These are phyloP conservation scores for Pampus argenteus DNA, from an alignment of 2,797 vertebrate species.

Conservation along the genomic window DNA sequence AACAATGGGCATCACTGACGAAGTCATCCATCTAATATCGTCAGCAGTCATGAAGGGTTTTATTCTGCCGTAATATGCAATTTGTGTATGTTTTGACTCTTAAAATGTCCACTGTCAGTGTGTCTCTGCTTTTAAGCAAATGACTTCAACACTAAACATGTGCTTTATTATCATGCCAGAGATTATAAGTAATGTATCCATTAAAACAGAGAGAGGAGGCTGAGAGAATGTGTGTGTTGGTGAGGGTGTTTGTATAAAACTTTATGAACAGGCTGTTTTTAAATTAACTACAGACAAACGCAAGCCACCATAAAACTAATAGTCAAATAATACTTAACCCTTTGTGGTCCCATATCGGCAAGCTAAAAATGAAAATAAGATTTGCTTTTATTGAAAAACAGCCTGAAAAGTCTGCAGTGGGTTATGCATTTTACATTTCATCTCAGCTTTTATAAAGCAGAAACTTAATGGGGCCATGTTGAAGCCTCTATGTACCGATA, in stretches of 20 bases:
- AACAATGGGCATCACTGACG: slow-evolving; percentile 33
- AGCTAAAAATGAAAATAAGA: background rate
- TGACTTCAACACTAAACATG: slow-evolving; percentile 20
- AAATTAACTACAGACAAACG: slow-evolving; percentile 22
- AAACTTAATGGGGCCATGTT: background rate
- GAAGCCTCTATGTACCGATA: background rate
- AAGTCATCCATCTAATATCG: slow-evolving; percentile 20
- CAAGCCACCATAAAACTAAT: background rate
- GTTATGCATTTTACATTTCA: background rate
- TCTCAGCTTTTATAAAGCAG: background rate
- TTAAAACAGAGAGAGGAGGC: slow-evolving; percentile 18
- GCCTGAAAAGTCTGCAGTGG: background rate
- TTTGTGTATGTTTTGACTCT: background rate
- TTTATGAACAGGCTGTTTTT: slow-evolving; percentile 14
- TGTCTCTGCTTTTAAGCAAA: background rate
- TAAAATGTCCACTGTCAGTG: slow-evolving; percentile 2
- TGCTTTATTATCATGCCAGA: slow-evolving; percentile 35
- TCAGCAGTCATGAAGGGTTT: background rate
- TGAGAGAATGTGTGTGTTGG: background rate
- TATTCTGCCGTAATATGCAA: background rate
- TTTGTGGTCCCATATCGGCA: background rate
- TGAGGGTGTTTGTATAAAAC: background rate
- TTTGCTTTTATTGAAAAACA: background rate
- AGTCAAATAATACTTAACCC: background rate
- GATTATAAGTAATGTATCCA: slow-evolving; percentile 12